Percentiles rank a stretch among this genome's conserved stretches.
Conservation (phyloP, 2,113 vertebrate species). For the Nyctereutes procyonoides region DNA sequence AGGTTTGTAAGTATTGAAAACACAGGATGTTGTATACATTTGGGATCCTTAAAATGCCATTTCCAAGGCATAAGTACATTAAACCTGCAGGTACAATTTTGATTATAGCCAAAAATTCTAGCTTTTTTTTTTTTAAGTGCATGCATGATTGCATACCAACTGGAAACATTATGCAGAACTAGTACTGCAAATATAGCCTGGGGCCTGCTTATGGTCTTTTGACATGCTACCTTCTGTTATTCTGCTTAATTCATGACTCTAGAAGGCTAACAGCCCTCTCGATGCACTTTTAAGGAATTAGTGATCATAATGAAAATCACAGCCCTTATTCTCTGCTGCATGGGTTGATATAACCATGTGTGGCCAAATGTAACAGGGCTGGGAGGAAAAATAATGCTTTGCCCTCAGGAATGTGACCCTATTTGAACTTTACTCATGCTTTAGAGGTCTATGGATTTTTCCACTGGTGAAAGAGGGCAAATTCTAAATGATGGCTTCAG, state of each 20-base stretch:
- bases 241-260: background rate
- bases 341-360: background rate
- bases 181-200: background rate
- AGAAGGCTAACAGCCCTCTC: background rate
- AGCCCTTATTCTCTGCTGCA: background rate
- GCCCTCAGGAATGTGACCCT: conserved; percentile 1
- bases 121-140: conserved; percentile 6
- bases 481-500: conserved; percentile 20
- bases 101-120: background rate
- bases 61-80: background rate
- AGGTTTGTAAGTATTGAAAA: conserved; percentile 11
- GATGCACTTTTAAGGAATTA: conserved; percentile 42
- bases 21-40: background rate
- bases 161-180: conserved; percentile 37
- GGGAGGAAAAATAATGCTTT: background rate
- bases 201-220: background rate
- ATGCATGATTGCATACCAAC: background rate
- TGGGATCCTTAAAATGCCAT: conserved; percentile 1
- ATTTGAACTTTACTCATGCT: conserved; percentile 15
- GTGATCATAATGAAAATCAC: background rate
- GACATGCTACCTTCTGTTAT: conserved; percentile 36
- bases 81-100: background rate
- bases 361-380: background rate
- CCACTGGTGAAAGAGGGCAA: background rate
- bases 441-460: background rate